Evolutionary conservation across 2,113 vertebrate species (phyloP), one percentile per base, ranked within the genome.

Genomic region (Varanus salvator): DNA sequence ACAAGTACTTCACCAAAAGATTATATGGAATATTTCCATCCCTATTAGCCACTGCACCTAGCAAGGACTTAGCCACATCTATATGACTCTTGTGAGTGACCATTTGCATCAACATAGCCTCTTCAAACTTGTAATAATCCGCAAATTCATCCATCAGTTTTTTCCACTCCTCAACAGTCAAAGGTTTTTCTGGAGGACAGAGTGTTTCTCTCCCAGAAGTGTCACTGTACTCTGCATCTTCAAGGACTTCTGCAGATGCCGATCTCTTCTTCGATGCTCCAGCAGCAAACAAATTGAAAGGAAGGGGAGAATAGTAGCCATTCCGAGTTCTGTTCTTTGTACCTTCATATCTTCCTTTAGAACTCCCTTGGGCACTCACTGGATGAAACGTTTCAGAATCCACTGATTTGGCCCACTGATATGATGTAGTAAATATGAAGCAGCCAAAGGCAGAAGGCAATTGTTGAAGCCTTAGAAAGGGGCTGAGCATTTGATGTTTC

Each of bases 31-130:
- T 66, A 1, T 98, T 98, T 86, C 98, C 98, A 0, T 96, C 95
- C 80, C 97, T 98, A 48, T 91, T 93, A 31, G 98, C 98, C 38
- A 98, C 94, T 76, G 97, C 97, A 54, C 96, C 96, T 94, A 99
- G 94, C 75, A 99, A 95, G 82, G 99, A 99, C 94, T 99, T 99
- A 21, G 98, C 98, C 21, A 98, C 95, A 89, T 98, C 94, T 71
- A 98, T 6, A 34, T 98, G 92, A n/a, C 96, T 95, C 34, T 87
- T 86, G 3, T 17, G 77, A 0, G 0, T 48, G 12, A 98, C 44
- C 95, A 99, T 96, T 3, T 60, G 89, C 8, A 44, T 54, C 92
- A 98, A 96, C 96, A 98, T 98, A 84, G 93, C 91, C 27, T 96
- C 84, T 90, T 98, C 98, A 95, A 99, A 99, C 50, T 90, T 86